Base-by-base conservation (phyloP, 2,797 vertebrate genomes). In the Cichlasoma orientale region DNA sequence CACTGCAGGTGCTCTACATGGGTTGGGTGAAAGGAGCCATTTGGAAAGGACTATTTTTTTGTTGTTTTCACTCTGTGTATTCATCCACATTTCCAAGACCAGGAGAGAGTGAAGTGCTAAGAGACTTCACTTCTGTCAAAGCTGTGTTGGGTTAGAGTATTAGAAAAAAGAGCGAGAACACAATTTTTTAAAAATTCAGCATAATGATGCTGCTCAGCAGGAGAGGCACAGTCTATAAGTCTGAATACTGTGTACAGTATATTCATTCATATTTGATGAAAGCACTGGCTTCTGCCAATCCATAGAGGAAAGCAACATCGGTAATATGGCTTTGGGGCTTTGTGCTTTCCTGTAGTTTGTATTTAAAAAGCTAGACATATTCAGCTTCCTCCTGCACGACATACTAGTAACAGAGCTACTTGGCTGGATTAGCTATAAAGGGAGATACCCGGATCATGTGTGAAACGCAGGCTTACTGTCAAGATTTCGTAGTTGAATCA, bases 211-310 rank as follows among this genome's bases (percentile, higher is more conserved):
- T 66, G 56, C 80, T 89, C 80, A 1, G 80, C 69, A 66, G 66
- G 78, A 71, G 61, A 63, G 19, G 80, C 57, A 31, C 12, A 41
- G 79, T 61, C 61, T 77, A 69, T 52, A 72, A 63, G 68, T 77
- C 54, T 76, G 71, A 86, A 84, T 63, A 56, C 80, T 82, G 81
- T 84, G 77, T 75, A 78, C 76, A 61, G 74, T 86, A 82, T 79
- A 76, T 83, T 83, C 86, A 89, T 94, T 87, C 83, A 93, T 94
- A 88, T 90, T 93, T 93, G 63, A 93, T 92, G 78, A 89, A 88
- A 86, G 80, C 69, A 38, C 72, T 21, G 61, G 72, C 79, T 90
- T 91, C 84, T 84, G 83, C 79, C 85, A 85, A 83, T 90, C 74
- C 72, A 70, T 16, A 61, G 77, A 89, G 84, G 54, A 80, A 79